phyloP scores from a whole-genome alignment of 2,113 vertebrate species.

The Hippocampus guttulatus region DNA sequence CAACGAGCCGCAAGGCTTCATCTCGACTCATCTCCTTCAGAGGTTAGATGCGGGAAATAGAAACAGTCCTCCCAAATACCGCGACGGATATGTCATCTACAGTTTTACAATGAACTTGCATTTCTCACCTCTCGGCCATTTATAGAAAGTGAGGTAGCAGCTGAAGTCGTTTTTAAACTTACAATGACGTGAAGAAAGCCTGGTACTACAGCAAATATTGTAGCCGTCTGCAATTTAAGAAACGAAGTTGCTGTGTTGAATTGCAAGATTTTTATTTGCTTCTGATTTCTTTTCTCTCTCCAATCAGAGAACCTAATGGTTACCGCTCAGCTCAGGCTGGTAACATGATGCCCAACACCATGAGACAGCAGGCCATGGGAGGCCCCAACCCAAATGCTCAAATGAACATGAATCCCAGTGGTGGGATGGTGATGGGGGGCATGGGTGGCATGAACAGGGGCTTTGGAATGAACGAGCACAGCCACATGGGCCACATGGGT shows the following conservation, averaged over 20 bases:
- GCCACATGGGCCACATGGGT: conserved; percentile 71
- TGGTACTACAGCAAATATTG: conserved; percentile 6
- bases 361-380: conserved; percentile 76
- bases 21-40: conserved; percentile 94
- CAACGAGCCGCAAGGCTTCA: conserved; percentile 88
- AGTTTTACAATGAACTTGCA: conserved; percentile 26
- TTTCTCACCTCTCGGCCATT: conserved; percentile 24
- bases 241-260: neutral
- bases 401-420: conserved; percentile 78
- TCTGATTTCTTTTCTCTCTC: conserved; percentile 18
- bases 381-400: conserved; percentile 73
- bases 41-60: conserved; percentile 68
- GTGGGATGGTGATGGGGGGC: conserved; percentile 69
- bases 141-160: conserved; percentile 35
- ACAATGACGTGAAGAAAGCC: conserved; percentile 20
- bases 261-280: conserved; percentile 7
- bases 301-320: conserved; percentile 86
- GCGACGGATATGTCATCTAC: conserved; percentile 6
- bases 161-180: conserved; percentile 38
- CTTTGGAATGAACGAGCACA: conserved; percentile 69
- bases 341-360: conserved; percentile 67
- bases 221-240: conserved; percentile 7
- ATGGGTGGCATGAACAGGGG: conserved; percentile 69
- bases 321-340: conserved; percentile 81
- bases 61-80: conserved; percentile 7